Conservation (phyloP, 2,888 invertebrate species). For the Lamellibrachia satsuma region DNA sequence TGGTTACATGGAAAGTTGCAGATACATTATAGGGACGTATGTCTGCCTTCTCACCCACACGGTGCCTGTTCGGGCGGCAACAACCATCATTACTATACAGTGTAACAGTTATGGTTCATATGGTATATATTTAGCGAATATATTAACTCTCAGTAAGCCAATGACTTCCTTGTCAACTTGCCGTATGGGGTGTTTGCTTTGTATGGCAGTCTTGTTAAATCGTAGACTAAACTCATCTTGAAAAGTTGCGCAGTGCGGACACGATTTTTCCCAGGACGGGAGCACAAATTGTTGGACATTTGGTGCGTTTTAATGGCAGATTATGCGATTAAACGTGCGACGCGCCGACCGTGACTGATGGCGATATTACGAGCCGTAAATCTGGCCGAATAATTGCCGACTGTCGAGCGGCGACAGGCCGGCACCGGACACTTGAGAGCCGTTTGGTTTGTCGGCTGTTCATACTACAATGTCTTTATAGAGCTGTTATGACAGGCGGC, state of each 20-base stretch:
- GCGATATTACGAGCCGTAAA: conserved; percentile 9
- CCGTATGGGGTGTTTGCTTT: too few relatives aligned
- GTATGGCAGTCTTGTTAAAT: not conserved
- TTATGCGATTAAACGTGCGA: conserved; percentile 13
- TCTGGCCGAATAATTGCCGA: conserved; percentile 12
- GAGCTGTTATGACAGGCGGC: conserved; percentile 10
- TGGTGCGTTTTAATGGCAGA: not conserved
- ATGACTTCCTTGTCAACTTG: too few relatives aligned
- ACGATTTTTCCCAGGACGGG: not conserved
- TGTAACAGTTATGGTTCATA: not conserved
- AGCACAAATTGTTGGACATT: conserved; percentile 13
- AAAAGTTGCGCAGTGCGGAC: not conserved
- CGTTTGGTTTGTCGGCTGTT: not conserved
- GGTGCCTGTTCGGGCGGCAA: not conserved
- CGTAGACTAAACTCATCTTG: not conserved
- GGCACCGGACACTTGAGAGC: not conserved
- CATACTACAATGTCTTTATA: not conserved
- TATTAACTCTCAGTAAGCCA: not conserved
- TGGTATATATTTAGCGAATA: not conserved
- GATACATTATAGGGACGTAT: not conserved
- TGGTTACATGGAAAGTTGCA: not conserved
- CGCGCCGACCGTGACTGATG: conserved; percentile 13
- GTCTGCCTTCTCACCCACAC: not conserved
- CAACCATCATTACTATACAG: not conserved
- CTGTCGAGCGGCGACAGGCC: not conserved